These are phyloP conservation scores for Neocloeon triangulifer DNA, from an alignment of 1,140 invertebrate genomes.

Conservation along the genomic window DNA sequence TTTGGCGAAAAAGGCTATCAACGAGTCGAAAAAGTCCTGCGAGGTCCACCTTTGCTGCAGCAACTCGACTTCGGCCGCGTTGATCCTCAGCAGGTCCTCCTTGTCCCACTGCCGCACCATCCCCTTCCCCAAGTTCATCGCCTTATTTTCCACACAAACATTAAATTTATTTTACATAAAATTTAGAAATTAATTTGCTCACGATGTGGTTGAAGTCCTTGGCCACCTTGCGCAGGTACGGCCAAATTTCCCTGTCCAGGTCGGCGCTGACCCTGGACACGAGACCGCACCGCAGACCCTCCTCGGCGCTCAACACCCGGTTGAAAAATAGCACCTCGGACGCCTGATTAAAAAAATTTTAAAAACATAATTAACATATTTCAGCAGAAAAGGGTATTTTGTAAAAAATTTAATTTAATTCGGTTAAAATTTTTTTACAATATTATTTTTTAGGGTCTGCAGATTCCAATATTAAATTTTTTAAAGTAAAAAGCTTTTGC, in stretches of 20 bases:
- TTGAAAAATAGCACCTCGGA: constrained; percentile 60
- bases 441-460: too few relatives aligned
- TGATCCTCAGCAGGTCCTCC: constrained; percentile 24
- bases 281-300: constrained; percentile 47
- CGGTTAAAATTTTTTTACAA: too few relatives aligned
- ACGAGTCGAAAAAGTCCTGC: constrained; percentile 17
- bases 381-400: constrained; percentile 7
- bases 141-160: too few relatives aligned
- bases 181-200: constrained; percentile 23
- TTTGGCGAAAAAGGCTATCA: background rate
- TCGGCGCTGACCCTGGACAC: constrained; percentile 40
- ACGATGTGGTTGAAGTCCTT: constrained; percentile 20
- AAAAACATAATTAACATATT: too few relatives aligned
- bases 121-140: too few relatives aligned
- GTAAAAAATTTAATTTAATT: too few relatives aligned
- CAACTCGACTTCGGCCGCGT: constrained; percentile 26
- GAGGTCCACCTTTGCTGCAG: constrained; percentile 32
- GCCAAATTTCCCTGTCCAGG: constrained; percentile 31
- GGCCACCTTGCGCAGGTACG: constrained; percentile 22
- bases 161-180: too few relatives aligned
- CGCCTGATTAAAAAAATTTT: constrained; percentile 29
- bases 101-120: constrained; percentile 21
- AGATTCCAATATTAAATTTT: too few relatives aligned
- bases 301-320: constrained; percentile 47
- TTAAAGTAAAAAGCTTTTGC: too few relatives aligned